These are phyloP conservation scores for Gasterosteus aculeatus DNA, from an alignment of 2,113 vertebrate species.

Conservation along the genomic window DNA sequence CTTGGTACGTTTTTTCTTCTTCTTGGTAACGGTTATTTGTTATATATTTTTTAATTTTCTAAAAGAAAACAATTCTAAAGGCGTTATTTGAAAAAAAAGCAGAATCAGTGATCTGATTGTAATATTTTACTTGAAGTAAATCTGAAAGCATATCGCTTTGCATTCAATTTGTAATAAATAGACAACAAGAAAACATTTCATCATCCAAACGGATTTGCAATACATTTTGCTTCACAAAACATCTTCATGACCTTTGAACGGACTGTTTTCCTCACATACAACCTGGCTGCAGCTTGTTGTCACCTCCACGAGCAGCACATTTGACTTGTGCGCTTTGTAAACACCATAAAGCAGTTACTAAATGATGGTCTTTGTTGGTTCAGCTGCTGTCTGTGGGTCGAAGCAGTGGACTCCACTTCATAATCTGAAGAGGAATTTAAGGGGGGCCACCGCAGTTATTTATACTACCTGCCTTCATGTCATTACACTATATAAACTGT, in stretches of 20 bases:
- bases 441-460: no score
- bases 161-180: background rate
- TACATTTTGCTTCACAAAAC: background rate
- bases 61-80: no score
- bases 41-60: background rate
- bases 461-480: no score
- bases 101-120: background rate
- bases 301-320: slow-evolving; percentile 31
- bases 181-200: background rate
- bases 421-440: no score
- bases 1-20: no score
- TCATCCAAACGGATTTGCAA: background rate
- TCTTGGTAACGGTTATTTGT: no score
- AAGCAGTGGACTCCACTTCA: no score
- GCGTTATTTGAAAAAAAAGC: background rate
- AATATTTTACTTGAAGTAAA: background rate
- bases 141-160: background rate
- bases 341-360: slow-evolving; percentile 27
- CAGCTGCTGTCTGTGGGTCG: slow-evolving; percentile 21
- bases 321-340: slow-evolving; percentile 35
- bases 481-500: no score
- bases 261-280: background rate
- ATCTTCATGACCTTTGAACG: background rate
- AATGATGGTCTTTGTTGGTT: slow-evolving; percentile 22
- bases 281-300: slow-evolving; percentile 4